Conservation (phyloP, 2,888 invertebrate genomes). For the Bombylius major region DNA sequence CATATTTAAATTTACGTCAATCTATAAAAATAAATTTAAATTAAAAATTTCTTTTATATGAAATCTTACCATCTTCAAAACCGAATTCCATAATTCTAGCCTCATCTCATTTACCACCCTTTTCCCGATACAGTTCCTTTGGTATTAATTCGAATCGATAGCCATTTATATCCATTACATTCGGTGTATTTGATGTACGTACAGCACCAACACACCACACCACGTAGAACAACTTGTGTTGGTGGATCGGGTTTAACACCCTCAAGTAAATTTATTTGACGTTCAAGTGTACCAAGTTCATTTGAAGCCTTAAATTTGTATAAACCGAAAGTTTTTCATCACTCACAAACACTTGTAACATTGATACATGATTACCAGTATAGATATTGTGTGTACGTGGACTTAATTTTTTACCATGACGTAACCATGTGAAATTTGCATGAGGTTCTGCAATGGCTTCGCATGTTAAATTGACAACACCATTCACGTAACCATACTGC, state of each 20-base stretch:
- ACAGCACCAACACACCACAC: conserved; percentile 33
- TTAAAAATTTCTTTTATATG: too few relatives aligned
- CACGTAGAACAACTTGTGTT: conserved; percentile 27
- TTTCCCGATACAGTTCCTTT: conserved; percentile 29
- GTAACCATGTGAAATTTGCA: conserved; percentile 42
- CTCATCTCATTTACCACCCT: conserved; percentile 33
- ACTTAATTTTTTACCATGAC: conserved; percentile 28
- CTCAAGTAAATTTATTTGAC: conserved; percentile 38
- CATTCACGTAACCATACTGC: conserved; percentile 37
- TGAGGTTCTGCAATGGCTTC: conserved; percentile 43
- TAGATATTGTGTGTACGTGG: conserved; percentile 27
- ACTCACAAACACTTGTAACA: conserved; percentile 26
- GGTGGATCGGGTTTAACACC: conserved; percentile 44
- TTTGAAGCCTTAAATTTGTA: conserved; percentile 44
- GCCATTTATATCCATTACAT: conserved; percentile 33
- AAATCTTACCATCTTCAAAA: conserved; percentile 31
- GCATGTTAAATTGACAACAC: conserved; percentile 45
- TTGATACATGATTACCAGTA: conserved; percentile 28
- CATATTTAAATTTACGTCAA: too few relatives aligned
- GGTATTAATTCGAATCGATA: conserved; percentile 34
- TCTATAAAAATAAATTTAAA: too few relatives aligned
- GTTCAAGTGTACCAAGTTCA: conserved; percentile 39
- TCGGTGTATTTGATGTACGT: conserved; percentile 22
- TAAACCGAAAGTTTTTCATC: conserved; percentile 36
- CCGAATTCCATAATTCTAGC: conserved; percentile 31